Evolutionary conservation across 2,888 invertebrate species (phyloP).

Genomic region (Dascillus cervinus): DNA sequence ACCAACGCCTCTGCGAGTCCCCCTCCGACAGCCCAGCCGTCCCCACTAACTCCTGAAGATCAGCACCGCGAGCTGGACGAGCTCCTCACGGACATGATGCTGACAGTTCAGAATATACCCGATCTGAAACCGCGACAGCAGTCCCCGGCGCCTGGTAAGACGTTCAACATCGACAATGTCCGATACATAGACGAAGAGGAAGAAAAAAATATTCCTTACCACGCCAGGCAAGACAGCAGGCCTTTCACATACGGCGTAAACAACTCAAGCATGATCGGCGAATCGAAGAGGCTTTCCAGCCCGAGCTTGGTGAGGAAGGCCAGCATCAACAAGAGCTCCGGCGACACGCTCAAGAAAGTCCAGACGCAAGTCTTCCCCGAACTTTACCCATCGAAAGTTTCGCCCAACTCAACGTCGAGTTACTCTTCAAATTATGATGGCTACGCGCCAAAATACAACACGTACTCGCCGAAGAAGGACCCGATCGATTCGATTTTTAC

Average conservation of each 20-base stretch:
- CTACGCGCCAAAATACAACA: slow-evolving; percentile 15
- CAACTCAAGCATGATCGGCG: slow-evolving; percentile 36
- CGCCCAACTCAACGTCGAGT: slow-evolving; percentile 8
- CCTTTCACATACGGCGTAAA: slow-evolving; percentile 81
- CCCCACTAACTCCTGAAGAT: slow-evolving; percentile 44
- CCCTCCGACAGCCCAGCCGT: slow-evolving; percentile 40
- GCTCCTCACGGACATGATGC: slow-evolving; percentile 77
- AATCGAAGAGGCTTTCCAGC: slow-evolving; percentile 60
- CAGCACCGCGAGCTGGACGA: slow-evolving; percentile 72
- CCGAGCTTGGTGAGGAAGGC: slow-evolving; percentile 78
- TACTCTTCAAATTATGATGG: slow-evolving; percentile 14
- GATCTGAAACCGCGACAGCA: slow-evolving; percentile 41
- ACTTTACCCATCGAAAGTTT: slow-evolving; percentile 17
- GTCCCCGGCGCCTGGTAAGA: slow-evolving; percentile 17
- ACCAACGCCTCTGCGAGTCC: slow-evolving; percentile 42
- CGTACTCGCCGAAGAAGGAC: slow-evolving; percentile 25
- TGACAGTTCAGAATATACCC: slow-evolving; percentile 78
- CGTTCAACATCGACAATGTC: slow-evolving; percentile 35
- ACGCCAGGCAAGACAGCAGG: slow-evolving; percentile 81
- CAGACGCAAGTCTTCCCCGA: slow-evolving; percentile 38
- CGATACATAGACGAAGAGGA: slow-evolving; percentile 39
- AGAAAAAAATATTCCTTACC: slow-evolving; percentile 74
- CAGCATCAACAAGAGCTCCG: slow-evolving; percentile 39
- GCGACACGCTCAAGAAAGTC: slow-evolving; percentile 39
- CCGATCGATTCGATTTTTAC: slow-evolving; percentile 43